Evolutionary conservation across 2,888 invertebrate genomes (phyloP).

Genomic region (Tetragonula carbonaria): DNA sequence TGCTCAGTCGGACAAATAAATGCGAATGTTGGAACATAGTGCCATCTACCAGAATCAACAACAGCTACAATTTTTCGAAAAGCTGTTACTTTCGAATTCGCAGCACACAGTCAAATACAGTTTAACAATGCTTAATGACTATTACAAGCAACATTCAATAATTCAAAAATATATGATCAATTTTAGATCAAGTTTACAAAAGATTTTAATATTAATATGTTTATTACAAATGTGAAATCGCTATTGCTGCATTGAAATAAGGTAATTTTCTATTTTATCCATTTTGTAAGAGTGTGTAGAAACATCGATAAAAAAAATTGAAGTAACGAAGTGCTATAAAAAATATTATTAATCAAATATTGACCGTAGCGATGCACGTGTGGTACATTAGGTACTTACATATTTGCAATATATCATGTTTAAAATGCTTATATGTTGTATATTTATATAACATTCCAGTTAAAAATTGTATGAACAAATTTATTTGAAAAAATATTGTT

Average conservation of each 20-base stretch:
- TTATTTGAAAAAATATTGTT: not conserved
- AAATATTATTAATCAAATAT: slow-evolving; percentile 25
- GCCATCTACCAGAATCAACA: slow-evolving; percentile 33
- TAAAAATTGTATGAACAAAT: not conserved
- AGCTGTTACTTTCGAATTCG: not conserved
- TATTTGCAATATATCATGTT: not conserved
- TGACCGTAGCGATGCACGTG: not conserved
- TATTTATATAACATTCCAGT: not conserved
- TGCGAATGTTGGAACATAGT: slow-evolving; percentile 24
- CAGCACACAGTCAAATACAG: not conserved
- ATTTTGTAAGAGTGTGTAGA: not conserved
- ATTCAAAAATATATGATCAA: not conserved
- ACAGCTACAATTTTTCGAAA: slow-evolving; percentile 4
- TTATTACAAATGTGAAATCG: not conserved
- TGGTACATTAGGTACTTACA: not conserved
- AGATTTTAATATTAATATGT: not conserved
- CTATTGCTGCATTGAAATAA: not conserved
- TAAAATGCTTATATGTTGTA: not conserved
- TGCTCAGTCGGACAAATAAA: slow-evolving; percentile 30
- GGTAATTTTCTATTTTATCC: no score
- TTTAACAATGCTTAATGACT: not conserved
- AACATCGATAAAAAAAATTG: not conserved
- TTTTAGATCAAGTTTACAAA: not conserved
- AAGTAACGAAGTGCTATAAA: not conserved
- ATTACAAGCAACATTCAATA: not conserved